A percentile compares a stretch with the other conserved stretches of the same genome.
phyloP scores from a whole-genome alignment of 2,888 invertebrate genomes.

The Proisotoma minuta region DNA sequence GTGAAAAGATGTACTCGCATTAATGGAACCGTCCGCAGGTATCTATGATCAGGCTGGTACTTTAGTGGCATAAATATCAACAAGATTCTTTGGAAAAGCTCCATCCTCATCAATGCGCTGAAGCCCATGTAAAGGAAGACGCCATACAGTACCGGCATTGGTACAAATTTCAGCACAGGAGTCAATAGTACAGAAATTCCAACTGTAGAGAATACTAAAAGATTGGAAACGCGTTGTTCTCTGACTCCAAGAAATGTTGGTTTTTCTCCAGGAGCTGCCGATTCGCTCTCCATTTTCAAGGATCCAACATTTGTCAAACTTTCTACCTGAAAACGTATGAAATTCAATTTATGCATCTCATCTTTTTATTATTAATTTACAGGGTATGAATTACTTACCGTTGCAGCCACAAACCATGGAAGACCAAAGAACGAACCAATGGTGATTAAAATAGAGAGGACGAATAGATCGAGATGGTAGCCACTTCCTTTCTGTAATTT shows the following conservation, averaged over 20 bases:
- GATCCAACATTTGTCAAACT: constrained; percentile 54
- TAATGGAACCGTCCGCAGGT: constrained; percentile 58
- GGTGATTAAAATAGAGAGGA: constrained; percentile 52
- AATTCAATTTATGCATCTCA: too few species aligned
- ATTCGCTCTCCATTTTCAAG: constrained; percentile 53
- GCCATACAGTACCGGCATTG: constrained; percentile 59
- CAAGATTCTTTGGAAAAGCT: constrained; percentile 57
- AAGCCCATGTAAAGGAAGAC: constrained; percentile 59
- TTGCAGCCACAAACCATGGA: constrained; percentile 56
- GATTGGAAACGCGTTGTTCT: constrained; percentile 57
- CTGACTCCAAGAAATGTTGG: constrained; percentile 54
- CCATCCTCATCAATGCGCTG: constrained; percentile 55
- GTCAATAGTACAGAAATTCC: constrained; percentile 58
- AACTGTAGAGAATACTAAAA: constrained; percentile 56
- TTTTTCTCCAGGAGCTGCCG: constrained; percentile 54
- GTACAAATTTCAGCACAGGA: constrained; percentile 53
- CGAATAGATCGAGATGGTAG: constrained; percentile 55
- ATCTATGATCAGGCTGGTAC: constrained; percentile 59
- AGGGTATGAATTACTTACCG: too few species aligned
- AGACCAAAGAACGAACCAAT: constrained; percentile 53
- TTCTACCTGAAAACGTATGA: too few species aligned
- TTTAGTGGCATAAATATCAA: constrained; percentile 59
- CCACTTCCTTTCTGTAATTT: constrained; percentile 53
- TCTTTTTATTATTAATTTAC: too few species aligned
- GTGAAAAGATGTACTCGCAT: constrained; percentile 56